A percentile compares a stretch with the other conserved stretches of the same genome.
These are phyloP conservation scores for Opisthocomus hoazin DNA, from an alignment of 2,113 vertebrate species.

Conservation along the genomic window DNA sequence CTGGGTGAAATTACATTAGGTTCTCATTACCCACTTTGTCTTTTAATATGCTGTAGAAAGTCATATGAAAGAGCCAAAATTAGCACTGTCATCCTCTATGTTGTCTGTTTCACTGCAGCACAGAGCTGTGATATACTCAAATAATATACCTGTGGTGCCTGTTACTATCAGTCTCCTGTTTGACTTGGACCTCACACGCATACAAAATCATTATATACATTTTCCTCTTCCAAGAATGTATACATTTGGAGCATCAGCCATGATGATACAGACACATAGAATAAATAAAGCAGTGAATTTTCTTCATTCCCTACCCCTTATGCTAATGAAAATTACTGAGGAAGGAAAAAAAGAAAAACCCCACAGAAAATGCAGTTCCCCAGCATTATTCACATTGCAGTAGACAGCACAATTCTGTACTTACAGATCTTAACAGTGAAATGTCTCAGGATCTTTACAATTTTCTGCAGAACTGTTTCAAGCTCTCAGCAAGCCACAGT, in stretches of 20 bases:
- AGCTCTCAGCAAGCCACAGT: conserved; percentile 67
- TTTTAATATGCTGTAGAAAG: neutral
- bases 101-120: conserved; percentile 49
- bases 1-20: neutral
- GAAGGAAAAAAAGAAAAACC: neutral
- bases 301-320: conserved; percentile 23
- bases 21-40: neutral
- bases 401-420: conserved; percentile 55
- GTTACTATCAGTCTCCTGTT: neutral
- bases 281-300: conserved; percentile 23
- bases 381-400: conserved; percentile 40
- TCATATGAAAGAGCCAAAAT: conserved; percentile 40
- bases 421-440: conserved; percentile 65
- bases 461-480: conserved; percentile 62
- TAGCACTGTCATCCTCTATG: conserved; percentile 59
- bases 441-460: conserved; percentile 49
- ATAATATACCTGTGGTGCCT: conserved; percentile 39
- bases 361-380: conserved; percentile 8
- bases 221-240: neutral
- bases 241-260: neutral
- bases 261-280: neutral
- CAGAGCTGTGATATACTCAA: neutral
- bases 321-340: conserved; percentile 39
- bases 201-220: neutral
- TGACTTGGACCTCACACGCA: neutral